Conservation (phyloP, 1,140 invertebrate genomes). For the Penaeus chinensis region DNA sequence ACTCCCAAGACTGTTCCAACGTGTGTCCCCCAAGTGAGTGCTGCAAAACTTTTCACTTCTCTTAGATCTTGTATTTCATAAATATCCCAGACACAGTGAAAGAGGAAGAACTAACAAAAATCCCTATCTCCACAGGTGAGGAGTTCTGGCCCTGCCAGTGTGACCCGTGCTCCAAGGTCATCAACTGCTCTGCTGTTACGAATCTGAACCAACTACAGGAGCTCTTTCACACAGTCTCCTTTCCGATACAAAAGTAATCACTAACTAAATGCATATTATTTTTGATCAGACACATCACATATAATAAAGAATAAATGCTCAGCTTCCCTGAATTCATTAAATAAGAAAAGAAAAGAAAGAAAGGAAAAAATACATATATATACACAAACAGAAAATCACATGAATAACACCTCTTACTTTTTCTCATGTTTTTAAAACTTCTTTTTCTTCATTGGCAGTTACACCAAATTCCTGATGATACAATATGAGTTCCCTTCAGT, state of each 20-base stretch:
- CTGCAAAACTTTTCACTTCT: background rate
- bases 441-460: background rate
- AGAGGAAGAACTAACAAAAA: background rate
- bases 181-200: conserved; percentile 29
- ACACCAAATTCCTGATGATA: background rate
- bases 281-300: background rate
- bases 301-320: background rate
- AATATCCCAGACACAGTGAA: background rate
- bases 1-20: no score
- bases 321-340: background rate
- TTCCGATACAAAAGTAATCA: conserved; percentile 17
- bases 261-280: background rate
- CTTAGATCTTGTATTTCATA: background rate
- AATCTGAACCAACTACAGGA: background rate
- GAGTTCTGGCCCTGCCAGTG: conserved; percentile 18
- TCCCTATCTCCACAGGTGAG: conserved; percentile 3
- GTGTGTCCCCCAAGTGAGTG: no score
- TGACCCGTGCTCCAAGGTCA: background rate
- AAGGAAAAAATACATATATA: no score
- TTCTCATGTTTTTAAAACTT: no score
- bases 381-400: background rate
- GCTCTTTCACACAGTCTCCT: conserved; percentile 10
- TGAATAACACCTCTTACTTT: background rate
- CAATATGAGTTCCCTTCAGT: background rate
- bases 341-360: background rate